Evolutionary conservation across 2,888 invertebrate species (phyloP).

Genomic region (Belgica antarctica): DNA sequence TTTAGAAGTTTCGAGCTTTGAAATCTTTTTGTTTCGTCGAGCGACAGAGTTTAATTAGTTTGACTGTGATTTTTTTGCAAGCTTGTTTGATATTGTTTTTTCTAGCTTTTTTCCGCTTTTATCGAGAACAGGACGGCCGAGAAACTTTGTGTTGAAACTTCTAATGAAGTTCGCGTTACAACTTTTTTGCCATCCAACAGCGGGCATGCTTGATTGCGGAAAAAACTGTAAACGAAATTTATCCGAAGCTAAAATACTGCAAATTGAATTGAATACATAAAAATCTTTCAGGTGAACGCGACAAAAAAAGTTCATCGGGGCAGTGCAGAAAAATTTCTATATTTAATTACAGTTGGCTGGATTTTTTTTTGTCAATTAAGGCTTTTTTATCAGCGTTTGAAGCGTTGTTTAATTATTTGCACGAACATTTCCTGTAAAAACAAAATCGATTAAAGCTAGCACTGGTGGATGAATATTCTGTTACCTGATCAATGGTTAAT

Average conservation of each 20-base stretch:
- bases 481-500: too few species aligned
- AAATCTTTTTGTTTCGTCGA: not conserved
- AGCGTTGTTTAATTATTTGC: too few species aligned
- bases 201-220: not conserved
- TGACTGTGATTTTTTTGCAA: not conserved
- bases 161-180: too few species aligned
- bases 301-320: not conserved
- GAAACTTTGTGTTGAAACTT: too few species aligned
- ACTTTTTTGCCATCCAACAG: not conserved
- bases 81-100: not conserved
- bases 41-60: slow-evolving; percentile 12
- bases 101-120: too few species aligned
- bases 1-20: too few species aligned
- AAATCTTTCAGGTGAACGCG: not conserved
- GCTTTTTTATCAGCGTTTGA: too few species aligned
- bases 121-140: too few species aligned
- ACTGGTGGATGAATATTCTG: too few species aligned
- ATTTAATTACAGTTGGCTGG: not conserved
- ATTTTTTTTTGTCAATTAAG: too few species aligned
- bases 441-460: too few species aligned
- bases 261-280: not conserved
- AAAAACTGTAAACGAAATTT: not conserved
- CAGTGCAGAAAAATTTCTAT: not conserved
- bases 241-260: not conserved
- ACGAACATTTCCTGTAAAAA: too few species aligned